Base-by-base conservation (phyloP, 2,797 vertebrate genomes). In the Hyperoplus immaculatus region DNA sequence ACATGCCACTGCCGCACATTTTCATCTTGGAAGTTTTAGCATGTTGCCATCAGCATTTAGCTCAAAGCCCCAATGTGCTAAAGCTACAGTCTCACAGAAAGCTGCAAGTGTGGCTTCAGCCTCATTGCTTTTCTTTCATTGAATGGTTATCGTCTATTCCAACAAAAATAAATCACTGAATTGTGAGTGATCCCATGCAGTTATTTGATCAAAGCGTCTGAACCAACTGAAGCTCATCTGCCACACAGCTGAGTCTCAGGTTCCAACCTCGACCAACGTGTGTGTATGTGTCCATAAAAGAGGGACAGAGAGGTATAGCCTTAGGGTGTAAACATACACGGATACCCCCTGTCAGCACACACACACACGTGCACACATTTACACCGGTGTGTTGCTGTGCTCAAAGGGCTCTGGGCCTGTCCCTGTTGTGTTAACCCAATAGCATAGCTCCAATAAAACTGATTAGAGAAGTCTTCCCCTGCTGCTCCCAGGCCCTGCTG, bases 371-470 rank as follows among this genome's bases (percentile, higher is more conserved):
- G 73, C 71, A 69, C 63, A 76, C 80, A 88, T 71, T 71, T 43
- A 80, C 66, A 74, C 50, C 41, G 80, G 81, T 75, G 75, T 72
- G 78, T 84, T 60, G 75, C 78, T 65, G 29, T 3, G 21, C 21
- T 21, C 21, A 29, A 29, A 29, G 78, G 75, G 77, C 69, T 81
- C 42, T 18, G 46, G 64, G 77, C 75, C 84, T 81, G 87, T 87
- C 89, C 88, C 88, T 80, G 88, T 92, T 92, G 91, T 92, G 89
- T 94, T 93, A 94, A 94, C 91, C 89, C 90, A 93, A 93, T 91
- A 92, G 87, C 83, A 83, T 13, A 87, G 88, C 89, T 91, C 87
- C 90, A 91, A 91, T 94, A 95, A 94, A 94, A 92, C 71, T 88
- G 91, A 94, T 94, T 93, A 93, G 80, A 91, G 91, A 91, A 92